These are phyloP conservation scores for Eustalomyia histrio DNA, from an alignment of 2,888 invertebrate genomes.

Conservation along the genomic window DNA sequence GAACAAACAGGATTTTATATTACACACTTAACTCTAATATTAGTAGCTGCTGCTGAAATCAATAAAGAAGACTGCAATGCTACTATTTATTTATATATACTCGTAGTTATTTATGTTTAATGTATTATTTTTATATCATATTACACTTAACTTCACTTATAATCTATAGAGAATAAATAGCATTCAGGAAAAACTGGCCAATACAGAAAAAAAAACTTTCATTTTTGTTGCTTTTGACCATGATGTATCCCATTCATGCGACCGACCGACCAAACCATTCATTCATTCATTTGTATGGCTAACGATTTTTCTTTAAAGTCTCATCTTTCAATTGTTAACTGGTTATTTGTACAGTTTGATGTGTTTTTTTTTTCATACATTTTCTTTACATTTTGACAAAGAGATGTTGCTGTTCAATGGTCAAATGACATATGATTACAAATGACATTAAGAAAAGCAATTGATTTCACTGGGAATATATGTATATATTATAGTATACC, in stretches of 20 bases:
- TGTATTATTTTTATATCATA: not conserved
- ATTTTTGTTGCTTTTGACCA: constrained; percentile 38
- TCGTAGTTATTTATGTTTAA: too few relatives aligned
- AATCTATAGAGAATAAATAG: not conserved
- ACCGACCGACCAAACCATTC: not conserved
- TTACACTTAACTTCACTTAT: not conserved
- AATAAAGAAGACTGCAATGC: not conserved
- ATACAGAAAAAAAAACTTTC: constrained; percentile 35
- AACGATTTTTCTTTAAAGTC: not conserved
- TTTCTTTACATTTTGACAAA: not conserved
- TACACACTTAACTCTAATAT: not conserved
- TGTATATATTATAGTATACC: not conserved
- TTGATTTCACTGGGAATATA: constrained; percentile 47
- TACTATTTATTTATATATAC: not conserved
- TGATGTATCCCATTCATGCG: not conserved
- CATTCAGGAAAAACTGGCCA: constrained; percentile 37
- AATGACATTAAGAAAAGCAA: constrained; percentile 54
- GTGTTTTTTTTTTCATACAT: not conserved
- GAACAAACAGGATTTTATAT: not conserved
- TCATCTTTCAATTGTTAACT: not conserved
- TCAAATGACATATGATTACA: constrained; percentile 38
- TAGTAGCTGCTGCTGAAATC: not conserved
- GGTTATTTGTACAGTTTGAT: too few relatives aligned
- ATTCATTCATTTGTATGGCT: not conserved
- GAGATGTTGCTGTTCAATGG: constrained; percentile 12